Percentiles rank a stretch among this genome's conserved stretches.
Conservation (phyloP, 2,113 vertebrate genomes). For the Pundamilia nyererei region DNA sequence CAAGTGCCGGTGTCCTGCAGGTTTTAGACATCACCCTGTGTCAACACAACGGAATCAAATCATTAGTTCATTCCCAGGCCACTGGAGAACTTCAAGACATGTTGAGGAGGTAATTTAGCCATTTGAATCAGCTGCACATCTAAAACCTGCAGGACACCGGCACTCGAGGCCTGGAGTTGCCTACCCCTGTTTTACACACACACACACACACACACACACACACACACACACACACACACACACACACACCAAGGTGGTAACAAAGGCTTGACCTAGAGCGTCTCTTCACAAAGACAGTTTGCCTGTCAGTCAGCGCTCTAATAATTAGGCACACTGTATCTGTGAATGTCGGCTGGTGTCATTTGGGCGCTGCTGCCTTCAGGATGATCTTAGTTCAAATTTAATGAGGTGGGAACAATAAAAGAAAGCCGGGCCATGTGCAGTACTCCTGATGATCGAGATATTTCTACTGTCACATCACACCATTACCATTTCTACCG, state of each 20-base stretch:
- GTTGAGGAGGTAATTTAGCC: background rate
- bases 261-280: background rate
- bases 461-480: constrained; percentile 1
- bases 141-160: background rate
- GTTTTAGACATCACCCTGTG: background rate
- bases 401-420: constrained; percentile 36
- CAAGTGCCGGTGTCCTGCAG: background rate
- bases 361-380: background rate
- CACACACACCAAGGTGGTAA: background rate
- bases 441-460: constrained; percentile 2
- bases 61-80: background rate
- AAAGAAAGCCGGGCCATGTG: constrained; percentile 16
- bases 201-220: background rate
- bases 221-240: background rate
- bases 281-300: background rate
- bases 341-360: constrained; percentile 16
- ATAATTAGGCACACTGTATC: constrained; percentile 17
- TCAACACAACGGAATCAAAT: background rate
- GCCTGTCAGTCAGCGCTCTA: constrained; percentile 28
- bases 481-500: constrained; percentile 19
- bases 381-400: background rate
- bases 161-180: background rate
- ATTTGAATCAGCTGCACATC: background rate
- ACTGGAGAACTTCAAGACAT: background rate
- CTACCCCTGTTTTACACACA: background rate